Base-by-base conservation (phyloP, 2,113 vertebrate genomes). In the Symphodus melops region DNA sequence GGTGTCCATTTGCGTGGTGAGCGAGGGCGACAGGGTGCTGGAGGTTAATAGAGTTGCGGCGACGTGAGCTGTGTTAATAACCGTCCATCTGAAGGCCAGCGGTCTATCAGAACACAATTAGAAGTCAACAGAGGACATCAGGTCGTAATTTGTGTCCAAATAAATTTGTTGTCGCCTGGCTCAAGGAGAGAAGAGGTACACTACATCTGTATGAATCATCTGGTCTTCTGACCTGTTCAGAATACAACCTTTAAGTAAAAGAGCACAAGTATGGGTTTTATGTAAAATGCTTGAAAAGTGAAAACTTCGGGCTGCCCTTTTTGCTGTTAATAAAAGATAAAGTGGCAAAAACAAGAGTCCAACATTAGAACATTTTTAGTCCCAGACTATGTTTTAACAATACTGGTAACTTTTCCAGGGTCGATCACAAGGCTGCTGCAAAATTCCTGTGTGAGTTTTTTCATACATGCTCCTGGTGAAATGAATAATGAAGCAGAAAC, bases 41-140 rank as follows among this genome's bases (percentile, higher is more conserved):
- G 42, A 51, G 63, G 72, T 73, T 62, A 23, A 64, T 1, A 1
- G 49, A 62, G 21, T 8, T 25, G 23, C 7, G 5, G 71, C 39
- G 1, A 46, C 25, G 11, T 48, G 71, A 72, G 19, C 46, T 0
- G 16, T 25, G 44, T 39, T 61, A 58, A 42, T 67, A 56, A 53
- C 52, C 16, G 67, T 71, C 54, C 37, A 36, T 21, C 63, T 44
- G 54, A 61, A 37, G 71, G 60, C 23, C 41, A 5, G 25, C 33
- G 56, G 65, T 25, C 37, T 39, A 63, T 63, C 0, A 2, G 25
- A 58, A 51, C 75, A 3, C 67, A 19, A 44, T 75, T 70, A 59
- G n/a, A 60, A 76, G 57, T 72, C 71, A 60, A n/a, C 71, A 11
- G 52, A 75, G 52, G 57, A 59, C 41, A 51, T 13, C 4, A 19